These are phyloP conservation scores for Sarotherodon lohbergeri DNA, from an alignment of 2,113 vertebrate genomes.

Conservation along the genomic window DNA sequence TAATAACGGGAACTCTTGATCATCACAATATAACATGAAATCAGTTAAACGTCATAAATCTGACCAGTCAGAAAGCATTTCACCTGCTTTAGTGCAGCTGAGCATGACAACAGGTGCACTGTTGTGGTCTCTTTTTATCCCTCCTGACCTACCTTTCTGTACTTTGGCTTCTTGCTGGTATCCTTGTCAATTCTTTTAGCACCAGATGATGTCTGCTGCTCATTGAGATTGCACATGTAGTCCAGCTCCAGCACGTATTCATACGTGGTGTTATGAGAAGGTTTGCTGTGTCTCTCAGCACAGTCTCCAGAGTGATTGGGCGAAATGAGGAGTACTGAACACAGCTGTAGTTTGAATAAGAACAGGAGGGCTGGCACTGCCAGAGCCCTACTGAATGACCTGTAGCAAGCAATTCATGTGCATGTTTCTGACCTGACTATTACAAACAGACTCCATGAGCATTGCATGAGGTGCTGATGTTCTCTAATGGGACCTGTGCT, in stretches of 20 bases:
- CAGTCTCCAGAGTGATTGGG: not conserved
- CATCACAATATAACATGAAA: not conserved
- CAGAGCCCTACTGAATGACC: not conserved
- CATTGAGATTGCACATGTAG: not conserved
- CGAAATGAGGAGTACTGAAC: not conserved
- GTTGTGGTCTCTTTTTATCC: not conserved
- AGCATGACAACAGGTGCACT: not conserved
- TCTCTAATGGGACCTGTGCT: not conserved
- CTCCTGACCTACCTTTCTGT: not conserved
- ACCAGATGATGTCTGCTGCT: not conserved
- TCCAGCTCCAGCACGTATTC: not conserved
- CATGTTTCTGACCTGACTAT: not conserved
- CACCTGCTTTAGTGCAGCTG: not conserved
- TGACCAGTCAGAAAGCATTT: not conserved
- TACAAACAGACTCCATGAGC: not conserved
- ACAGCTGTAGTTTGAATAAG: not conserved
- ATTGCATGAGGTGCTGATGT: not conserved
- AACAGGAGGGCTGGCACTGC: not conserved
- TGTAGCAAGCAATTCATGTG: not conserved
- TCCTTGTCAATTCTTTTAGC: not conserved
- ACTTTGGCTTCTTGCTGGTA: not conserved
- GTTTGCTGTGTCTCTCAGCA: not conserved
- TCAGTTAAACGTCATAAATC: not conserved
- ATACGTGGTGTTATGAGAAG: not conserved
- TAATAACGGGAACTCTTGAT: not conserved